These are phyloP conservation scores for Cosmia pyralina DNA, from an alignment of 2,888 invertebrate species.

Conservation along the genomic window DNA sequence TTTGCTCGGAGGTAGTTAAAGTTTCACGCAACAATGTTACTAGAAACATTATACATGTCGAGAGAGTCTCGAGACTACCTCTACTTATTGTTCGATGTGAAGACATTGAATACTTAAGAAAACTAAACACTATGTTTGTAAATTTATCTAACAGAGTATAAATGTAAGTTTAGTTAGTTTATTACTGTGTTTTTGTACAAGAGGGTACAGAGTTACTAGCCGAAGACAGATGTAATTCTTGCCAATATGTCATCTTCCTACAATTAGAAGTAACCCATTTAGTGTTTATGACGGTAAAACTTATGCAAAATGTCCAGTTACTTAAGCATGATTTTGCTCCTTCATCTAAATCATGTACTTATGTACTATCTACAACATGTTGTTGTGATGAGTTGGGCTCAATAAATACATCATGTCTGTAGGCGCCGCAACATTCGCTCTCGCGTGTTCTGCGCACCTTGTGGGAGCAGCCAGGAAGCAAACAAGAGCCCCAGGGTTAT, in stretches of 20 bases:
- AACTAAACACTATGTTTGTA: conserved; percentile 25
- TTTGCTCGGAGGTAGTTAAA: conserved; percentile 30
- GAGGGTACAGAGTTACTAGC: neutral
- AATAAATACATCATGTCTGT: conserved; percentile 83
- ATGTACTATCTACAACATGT: conserved; percentile 32
- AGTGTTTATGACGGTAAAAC: conserved; percentile 14
- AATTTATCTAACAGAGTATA: neutral
- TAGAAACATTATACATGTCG: neutral
- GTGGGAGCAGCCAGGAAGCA: conserved; percentile 74
- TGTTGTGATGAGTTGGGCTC: conserved; percentile 49
- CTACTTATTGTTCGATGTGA: conserved; percentile 16
- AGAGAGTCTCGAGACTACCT: neutral
- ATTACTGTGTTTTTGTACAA: neutral
- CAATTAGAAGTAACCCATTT: neutral
- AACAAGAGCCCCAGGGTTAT: conserved; percentile 82
- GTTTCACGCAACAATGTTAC: conserved; percentile 24
- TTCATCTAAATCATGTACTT: conserved; percentile 22
- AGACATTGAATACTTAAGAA: conserved; percentile 30
- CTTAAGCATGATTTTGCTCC: neutral
- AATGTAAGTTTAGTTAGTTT: neutral
- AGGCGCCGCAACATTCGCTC: conserved; percentile 79
- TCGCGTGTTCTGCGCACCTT: conserved; percentile 81
- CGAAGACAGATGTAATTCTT: neutral
- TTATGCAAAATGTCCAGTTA: conserved; percentile 12
- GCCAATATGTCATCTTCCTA: neutral